Evolutionary conservation across 2,113 vertebrate species (phyloP).

Genomic region (Dinomys branickii): DNA sequence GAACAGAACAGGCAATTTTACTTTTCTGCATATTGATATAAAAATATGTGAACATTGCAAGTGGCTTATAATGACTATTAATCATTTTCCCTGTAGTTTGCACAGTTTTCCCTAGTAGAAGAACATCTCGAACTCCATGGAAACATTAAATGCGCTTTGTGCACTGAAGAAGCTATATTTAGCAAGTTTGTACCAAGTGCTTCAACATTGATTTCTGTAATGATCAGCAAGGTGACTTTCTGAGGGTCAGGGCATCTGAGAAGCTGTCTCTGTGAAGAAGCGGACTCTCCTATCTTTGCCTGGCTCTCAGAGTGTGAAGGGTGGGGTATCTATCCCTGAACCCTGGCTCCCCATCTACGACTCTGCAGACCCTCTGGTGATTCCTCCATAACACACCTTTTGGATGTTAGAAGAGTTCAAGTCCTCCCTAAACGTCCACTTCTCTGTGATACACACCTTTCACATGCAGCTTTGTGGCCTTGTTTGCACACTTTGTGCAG

Average conservation of each 20-base stretch:
- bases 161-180: constrained; percentile 37
- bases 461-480: not conserved
- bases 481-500: not conserved
- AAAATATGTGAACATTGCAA: constrained; percentile 67
- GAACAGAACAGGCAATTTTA: constrained; percentile 72
- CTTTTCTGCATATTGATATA: constrained; percentile 71
- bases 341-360: rapidly evolving
- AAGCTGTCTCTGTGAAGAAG: not conserved
- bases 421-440: not conserved
- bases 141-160: constrained; percentile 58
- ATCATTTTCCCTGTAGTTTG: constrained; percentile 59
- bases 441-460: not conserved
- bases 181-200: constrained; percentile 11
- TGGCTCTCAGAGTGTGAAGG: not conserved
- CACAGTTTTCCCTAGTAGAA: constrained; percentile 44
- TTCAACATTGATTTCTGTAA: constrained; percentile 48
- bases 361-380: not conserved
- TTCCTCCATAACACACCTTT: not conserved
- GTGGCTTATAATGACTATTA: constrained; percentile 68
- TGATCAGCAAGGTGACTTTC: constrained; percentile 27
- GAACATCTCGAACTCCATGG: constrained; percentile 63
- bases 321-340: not conserved
- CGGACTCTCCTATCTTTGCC: not conserved
- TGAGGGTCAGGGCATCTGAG: not conserved
- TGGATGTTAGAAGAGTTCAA: not conserved